phyloP scores from a whole-genome alignment of 2,113 vertebrate genomes.

The Chlamydotis undulata region DNA sequence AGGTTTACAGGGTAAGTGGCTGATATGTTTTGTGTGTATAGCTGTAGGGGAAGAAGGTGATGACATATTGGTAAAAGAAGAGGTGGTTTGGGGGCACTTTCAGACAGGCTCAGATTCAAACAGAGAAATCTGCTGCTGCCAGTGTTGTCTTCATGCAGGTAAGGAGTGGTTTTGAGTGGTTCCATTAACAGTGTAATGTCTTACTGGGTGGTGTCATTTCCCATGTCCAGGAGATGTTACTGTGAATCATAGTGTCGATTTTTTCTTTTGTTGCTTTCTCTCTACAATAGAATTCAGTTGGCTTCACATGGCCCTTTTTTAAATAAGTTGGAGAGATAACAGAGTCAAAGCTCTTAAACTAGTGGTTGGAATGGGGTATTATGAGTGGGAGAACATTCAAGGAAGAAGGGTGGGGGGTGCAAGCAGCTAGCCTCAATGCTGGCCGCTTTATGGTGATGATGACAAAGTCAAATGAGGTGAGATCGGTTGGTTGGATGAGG shows the following conservation, averaged over 20 bases:
- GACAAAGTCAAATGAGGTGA: background rate
- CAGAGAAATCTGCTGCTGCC: background rate
- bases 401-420: background rate
- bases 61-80: background rate
- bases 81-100: background rate
- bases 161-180: background rate
- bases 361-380: background rate
- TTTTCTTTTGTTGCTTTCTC: background rate
- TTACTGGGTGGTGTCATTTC: background rate
- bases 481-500: background rate
- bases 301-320: background rate
- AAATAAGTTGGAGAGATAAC: background rate
- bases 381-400: background rate
- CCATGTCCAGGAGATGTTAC: background rate
- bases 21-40: background rate
- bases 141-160: background rate
- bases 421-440: fast-evolving
- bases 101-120: background rate
- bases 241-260: background rate
- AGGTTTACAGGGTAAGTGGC: slow-evolving; percentile 87
- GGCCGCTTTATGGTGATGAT: background rate
- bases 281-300: background rate
- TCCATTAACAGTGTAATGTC: background rate
- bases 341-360: background rate
- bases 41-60: background rate